Evolutionary conservation across 1,140 invertebrate species (phyloP).

Genomic region (Drosophila pallidifrons): DNA sequence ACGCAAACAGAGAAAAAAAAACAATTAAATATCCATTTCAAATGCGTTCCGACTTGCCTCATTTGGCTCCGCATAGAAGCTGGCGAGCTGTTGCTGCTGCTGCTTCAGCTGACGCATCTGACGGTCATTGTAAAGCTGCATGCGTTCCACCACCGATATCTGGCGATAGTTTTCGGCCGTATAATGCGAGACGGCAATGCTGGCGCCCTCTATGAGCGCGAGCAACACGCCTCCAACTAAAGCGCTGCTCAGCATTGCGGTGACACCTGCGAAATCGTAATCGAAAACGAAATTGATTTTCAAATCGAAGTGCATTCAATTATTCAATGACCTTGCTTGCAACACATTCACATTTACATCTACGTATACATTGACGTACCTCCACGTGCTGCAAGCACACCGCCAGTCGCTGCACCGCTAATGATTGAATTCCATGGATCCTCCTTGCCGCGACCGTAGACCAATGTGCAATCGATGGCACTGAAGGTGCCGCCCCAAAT

Average conservation of each 20-base stretch:
- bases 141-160: conserved; percentile 52
- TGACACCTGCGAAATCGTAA: conserved; percentile 34
- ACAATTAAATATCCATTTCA: conserved; percentile 1
- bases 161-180: conserved; percentile 65
- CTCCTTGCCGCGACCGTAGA: conserved; percentile 60
- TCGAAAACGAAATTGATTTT: not conserved
- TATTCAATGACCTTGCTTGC: not conserved
- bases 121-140: conserved; percentile 47
- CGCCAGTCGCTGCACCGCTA: conserved; percentile 66
- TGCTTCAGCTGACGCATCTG: conserved; percentile 43
- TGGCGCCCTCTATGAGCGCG: conserved; percentile 62
- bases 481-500: conserved; percentile 70
- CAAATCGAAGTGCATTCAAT: not conserved
- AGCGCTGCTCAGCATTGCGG: conserved; percentile 65
- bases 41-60: conserved; percentile 32
- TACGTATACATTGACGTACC: conserved; percentile 32
- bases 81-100: conserved; percentile 17
- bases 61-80: conserved; percentile 20
- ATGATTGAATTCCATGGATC: conserved; percentile 73
- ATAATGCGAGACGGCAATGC: conserved; percentile 54
- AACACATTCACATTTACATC: not conserved
- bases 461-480: conserved; percentile 60
- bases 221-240: conserved; percentile 60
- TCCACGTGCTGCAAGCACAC: conserved; percentile 58
- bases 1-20: conserved; percentile 16